These are phyloP conservation scores for Trichosurus vulpecula DNA, from an alignment of 2,797 vertebrate species.

Conservation along the genomic window DNA sequence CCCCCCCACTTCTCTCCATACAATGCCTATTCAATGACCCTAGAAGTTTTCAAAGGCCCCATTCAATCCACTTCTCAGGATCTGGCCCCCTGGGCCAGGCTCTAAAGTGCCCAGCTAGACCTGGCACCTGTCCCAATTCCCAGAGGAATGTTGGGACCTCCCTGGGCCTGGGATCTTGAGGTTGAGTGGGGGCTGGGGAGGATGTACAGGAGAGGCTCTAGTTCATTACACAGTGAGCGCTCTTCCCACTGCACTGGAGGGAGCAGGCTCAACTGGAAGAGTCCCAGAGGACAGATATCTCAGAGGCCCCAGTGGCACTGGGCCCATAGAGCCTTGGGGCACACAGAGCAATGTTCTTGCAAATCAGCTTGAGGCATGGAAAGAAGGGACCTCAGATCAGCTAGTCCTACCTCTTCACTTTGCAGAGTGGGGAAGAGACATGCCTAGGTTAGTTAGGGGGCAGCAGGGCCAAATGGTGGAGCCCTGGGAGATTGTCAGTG, in stretches of 20 bases:
- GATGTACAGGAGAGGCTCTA: not conserved
- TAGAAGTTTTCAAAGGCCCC: not conserved
- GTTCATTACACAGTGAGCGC: not conserved
- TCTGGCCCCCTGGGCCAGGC: not conserved
- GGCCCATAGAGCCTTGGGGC: not conserved
- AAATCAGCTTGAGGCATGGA: not conserved
- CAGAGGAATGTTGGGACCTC: not conserved
- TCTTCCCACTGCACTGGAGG: not conserved
- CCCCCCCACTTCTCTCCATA: not conserved
- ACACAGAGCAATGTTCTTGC: not conserved
- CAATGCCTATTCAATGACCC: not conserved
- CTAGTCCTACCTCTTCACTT: not conserved
- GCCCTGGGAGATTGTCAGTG: not conserved
- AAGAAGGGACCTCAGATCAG: not conserved
- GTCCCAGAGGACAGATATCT: not conserved
- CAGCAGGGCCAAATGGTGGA: not conserved
- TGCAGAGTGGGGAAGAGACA: not conserved
- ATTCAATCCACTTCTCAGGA: not conserved
- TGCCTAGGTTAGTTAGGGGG: not conserved
- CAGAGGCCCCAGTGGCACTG: not conserved
- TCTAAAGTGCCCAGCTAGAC: not conserved
- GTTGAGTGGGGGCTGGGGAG: not conserved
- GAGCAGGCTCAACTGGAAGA: not conserved
- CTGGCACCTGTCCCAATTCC: not conserved
- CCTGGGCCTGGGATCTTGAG: not conserved